These are phyloP conservation scores for Ctenochaetus hawaiiensis DNA, from an alignment of 2,797 vertebrate species.

Conservation along the genomic window DNA sequence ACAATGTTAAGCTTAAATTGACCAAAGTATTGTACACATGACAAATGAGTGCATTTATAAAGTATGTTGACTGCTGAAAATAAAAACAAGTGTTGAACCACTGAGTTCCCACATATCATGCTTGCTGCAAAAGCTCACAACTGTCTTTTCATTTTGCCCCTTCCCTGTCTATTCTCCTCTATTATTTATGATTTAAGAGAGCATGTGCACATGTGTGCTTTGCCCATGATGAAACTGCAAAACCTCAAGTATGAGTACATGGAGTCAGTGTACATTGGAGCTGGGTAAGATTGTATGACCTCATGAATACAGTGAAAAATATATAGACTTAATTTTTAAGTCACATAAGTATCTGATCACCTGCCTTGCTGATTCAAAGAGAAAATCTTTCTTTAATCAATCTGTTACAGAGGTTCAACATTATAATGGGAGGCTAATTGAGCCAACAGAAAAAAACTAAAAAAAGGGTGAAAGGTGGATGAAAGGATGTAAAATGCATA, in stretches of 20 bases:
- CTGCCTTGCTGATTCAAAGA: background rate
- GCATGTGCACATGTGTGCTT: conserved; percentile 2
- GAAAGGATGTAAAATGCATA: too few relatives aligned
- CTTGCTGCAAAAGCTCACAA: background rate
- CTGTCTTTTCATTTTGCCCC: background rate
- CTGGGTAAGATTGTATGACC: background rate
- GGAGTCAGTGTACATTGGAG: background rate
- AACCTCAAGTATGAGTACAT: background rate
- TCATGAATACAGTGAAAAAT: background rate
- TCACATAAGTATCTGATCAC: background rate
- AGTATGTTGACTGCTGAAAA: too few relatives aligned
- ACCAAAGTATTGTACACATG: background rate
- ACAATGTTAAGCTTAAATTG: background rate
- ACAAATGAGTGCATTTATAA: too few relatives aligned
- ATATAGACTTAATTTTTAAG: background rate
- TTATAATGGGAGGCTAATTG: too few relatives aligned
- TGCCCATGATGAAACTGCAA: conserved; percentile 11
- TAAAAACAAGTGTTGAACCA: background rate
- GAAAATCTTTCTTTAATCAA: background rate
- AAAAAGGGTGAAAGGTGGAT: background rate
- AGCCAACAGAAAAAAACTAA: background rate
- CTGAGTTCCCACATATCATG: background rate
- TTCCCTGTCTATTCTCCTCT: conserved; percentile 3
- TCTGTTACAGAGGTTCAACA: background rate
- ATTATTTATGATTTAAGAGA: conserved; percentile 57